Evolutionary conservation across 2,888 invertebrate genomes (phyloP).

Genomic region (Marasmarcha lunaedactyla): DNA sequence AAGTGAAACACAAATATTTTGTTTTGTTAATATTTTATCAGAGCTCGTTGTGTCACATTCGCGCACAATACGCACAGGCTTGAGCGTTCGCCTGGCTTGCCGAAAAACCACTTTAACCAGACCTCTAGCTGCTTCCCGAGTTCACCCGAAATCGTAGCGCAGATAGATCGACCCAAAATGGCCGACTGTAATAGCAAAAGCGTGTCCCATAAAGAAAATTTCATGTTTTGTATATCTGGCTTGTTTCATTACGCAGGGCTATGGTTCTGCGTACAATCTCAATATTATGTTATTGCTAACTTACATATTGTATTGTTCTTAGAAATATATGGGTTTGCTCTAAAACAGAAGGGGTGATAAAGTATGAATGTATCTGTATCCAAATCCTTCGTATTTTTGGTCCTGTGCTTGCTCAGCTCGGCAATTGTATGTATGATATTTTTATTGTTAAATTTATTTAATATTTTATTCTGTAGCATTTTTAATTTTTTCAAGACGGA

Average conservation of each 20-base stretch:
- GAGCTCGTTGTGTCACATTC: conserved; percentile 32
- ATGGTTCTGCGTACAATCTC: conserved; percentile 18
- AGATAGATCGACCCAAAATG: conserved; percentile 37
- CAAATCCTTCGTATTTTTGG: background rate
- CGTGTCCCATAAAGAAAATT: conserved; percentile 59
- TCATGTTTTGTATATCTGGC: conserved; percentile 57
- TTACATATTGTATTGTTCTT: conserved; percentile 1
- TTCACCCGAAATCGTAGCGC: conserved; percentile 22
- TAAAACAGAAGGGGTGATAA: background rate
- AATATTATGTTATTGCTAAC: conserved; percentile 11
- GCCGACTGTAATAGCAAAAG: conserved; percentile 48
- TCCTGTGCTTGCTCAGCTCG: no score
- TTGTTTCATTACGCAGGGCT: conserved; percentile 46
- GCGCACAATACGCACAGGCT: conserved; percentile 28
- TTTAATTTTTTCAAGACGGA: no score
- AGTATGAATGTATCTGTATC: background rate
- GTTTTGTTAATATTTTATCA: conserved; percentile 35
- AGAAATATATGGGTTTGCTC: background rate
- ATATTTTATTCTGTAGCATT: no score
- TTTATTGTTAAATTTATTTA: no score
- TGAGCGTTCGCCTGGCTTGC: conserved; percentile 25
- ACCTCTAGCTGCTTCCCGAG: conserved; percentile 21
- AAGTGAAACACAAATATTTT: conserved; percentile 29
- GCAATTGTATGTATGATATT: no score
- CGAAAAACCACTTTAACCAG: conserved; percentile 23